Evolutionary conservation across 1,140 invertebrate species (phyloP), one percentile per base, ranked within the genome.

Genomic region (Lucilia sericata): DNA sequence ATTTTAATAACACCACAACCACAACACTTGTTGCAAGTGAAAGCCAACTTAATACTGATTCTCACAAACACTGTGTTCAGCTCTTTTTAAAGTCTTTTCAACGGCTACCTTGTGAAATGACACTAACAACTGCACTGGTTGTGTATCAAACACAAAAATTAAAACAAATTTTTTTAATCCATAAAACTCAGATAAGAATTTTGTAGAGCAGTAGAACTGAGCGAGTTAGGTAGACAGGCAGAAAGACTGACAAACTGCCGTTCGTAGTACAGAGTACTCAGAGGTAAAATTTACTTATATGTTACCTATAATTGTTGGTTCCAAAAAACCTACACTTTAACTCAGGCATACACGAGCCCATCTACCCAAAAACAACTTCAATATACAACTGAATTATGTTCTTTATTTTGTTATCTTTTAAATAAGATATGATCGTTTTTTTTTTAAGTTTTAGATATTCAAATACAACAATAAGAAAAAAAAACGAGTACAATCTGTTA

Each of bases 21-120:
- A 30, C 25, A 75, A 36, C 76, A 51, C 76, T 80, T 49, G 75
- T 21, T 49, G 42, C 76, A 51, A 80, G 42, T 80, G 76, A 80
- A 80, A 80, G 76, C 76, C 76, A 25, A 80, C 47, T 80, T 47
- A 80, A 80, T 80, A 80, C 76, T 80, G 76, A 80, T 49, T 51
- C 76, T 49, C 42, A 49, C 42, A 49, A 49, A 21, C 25, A 49
- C 49, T 19, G 19, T 34, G 76, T 49, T 80, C n/a, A 49, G 76
- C n/a, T 80, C 76, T 80, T 80, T 80, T 80, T 80, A 80, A 80
- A 78, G 75, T 42, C 34, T 78, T 78, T 78, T 36, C 19, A 47
- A 17, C 42, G 49, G 49, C 19, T 51, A 55, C 51, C 51, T 55
- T 55, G 42, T 42, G 42, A 60, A 17, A 60, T 14, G 25, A 30